Conservation (phyloP, 2,797 vertebrate genomes). For the Antennarius maculatus region DNA sequence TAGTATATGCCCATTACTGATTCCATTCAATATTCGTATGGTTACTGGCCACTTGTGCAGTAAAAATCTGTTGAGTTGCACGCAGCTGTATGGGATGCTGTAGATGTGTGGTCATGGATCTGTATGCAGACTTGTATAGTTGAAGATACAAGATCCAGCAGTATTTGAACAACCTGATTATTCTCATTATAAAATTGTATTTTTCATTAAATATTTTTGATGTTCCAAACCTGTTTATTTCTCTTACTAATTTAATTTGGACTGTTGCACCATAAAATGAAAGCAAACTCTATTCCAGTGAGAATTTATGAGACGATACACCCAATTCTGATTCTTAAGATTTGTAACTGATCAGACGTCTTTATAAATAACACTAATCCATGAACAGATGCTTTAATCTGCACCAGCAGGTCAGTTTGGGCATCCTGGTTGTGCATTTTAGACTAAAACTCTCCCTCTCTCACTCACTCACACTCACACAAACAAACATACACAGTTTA, state of each 20-base stretch:
- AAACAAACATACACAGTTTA: not conserved
- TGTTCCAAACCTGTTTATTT: not conserved
- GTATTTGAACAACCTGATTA: too few species aligned
- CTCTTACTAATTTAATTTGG: not conserved
- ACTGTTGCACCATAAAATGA: not conserved
- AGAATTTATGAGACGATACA: not conserved
- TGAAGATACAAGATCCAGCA: too few species aligned
- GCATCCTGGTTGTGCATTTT: not conserved
- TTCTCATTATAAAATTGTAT: too few species aligned
- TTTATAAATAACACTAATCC: slow-evolving; percentile 3
- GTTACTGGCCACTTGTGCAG: too few species aligned
- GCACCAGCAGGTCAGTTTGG: not conserved
- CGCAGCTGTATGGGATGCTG: too few species aligned
- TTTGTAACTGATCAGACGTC: slow-evolving; percentile 1
- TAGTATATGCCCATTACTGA: too few species aligned
- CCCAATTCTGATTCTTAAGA: slow-evolving; percentile 4
- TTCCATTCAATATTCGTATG: too few species aligned
- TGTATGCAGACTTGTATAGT: too few species aligned
- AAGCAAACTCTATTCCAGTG: not conserved
- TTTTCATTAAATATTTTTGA: not conserved
- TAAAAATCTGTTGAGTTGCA: too few species aligned
- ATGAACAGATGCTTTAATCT: slow-evolving; percentile 2
- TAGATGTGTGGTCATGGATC: too few species aligned
- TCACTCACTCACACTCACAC: too few species aligned
- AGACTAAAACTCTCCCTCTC: not conserved